These are phyloP conservation scores for Azemiops feae DNA, from an alignment of 2,113 vertebrate species.

Conservation along the genomic window DNA sequence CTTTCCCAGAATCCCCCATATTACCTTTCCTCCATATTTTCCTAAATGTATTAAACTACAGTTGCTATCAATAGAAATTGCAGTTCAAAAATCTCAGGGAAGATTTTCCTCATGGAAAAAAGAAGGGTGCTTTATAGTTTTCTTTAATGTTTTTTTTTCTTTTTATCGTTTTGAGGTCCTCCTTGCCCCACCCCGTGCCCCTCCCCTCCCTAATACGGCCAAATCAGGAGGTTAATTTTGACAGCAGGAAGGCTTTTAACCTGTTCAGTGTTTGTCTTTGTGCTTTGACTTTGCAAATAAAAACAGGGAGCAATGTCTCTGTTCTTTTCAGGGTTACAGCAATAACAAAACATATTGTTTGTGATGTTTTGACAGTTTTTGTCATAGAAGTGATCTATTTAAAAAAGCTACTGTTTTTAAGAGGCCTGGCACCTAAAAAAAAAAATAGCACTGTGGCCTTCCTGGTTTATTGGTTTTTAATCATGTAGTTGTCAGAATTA, in stretches of 20 bases:
- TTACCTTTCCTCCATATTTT: too few relatives aligned
- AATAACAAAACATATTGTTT: constrained; percentile 56
- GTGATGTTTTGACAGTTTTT: constrained; percentile 46
- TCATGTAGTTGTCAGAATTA: constrained; percentile 59
- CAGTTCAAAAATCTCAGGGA: background rate
- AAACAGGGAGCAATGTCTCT: constrained; percentile 39
- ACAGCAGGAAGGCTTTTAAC: constrained; percentile 9
- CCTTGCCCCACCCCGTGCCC: background rate
- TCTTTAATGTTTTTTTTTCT: background rate
- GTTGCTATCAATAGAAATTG: background rate
- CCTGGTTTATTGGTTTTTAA: constrained; percentile 35
- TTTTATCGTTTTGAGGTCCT: background rate
- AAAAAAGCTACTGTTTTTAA: constrained; percentile 9
- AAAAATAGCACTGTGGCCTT: background rate
- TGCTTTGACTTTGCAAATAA: constrained; percentile 44
- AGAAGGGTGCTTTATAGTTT: background rate
- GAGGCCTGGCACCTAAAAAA: background rate
- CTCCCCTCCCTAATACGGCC: background rate
- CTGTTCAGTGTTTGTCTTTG: constrained; percentile 31
- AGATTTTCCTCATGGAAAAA: background rate
- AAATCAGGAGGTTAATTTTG: background rate
- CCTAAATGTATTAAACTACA: background rate
- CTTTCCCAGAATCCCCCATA: too few relatives aligned
- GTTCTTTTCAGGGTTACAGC: constrained; percentile 26
- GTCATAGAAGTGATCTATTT: constrained; percentile 40